These are phyloP conservation scores for Macrotus californicus DNA, from an alignment of 2,113 vertebrate genomes.

Conservation along the genomic window DNA sequence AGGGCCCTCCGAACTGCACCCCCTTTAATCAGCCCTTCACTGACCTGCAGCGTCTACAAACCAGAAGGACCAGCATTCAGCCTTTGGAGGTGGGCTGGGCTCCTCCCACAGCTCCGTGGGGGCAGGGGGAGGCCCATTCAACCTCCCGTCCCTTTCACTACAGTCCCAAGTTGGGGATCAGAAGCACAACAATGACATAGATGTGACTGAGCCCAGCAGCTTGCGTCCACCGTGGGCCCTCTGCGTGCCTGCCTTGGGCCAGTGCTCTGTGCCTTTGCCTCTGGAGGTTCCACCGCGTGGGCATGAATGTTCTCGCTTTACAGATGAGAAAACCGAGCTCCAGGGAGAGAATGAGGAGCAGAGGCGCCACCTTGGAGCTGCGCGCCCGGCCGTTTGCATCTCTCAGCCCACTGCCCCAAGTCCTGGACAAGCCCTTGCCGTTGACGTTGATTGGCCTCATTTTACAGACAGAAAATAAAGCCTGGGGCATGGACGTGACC, in stretches of 20 bases:
- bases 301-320: neutral
- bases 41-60: neutral
- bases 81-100: neutral
- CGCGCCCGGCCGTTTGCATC: rapidly evolving
- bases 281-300: rapidly evolving
- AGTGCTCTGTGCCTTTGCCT: rapidly evolving
- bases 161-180: neutral
- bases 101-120: neutral
- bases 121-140: neutral
- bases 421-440: rapidly evolving
- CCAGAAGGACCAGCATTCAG: rapidly evolving
- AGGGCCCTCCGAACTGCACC: neutral
- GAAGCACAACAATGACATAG: rapidly evolving
- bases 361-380: rapidly evolving
- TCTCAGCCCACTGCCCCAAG: rapidly evolving
- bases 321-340: neutral
- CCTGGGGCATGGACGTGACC: rapidly evolving
- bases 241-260: rapidly evolving
- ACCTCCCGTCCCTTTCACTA: rapidly evolving
- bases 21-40: neutral
- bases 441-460: rapidly evolving
- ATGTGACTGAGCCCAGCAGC: rapidly evolving
- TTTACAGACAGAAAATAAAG: neutral
- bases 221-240: rapidly evolving
- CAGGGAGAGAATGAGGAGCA: rapidly evolving